Evolutionary conservation across 2,888 invertebrate genomes (phyloP).

Genomic region (Homarus gammarus): DNA sequence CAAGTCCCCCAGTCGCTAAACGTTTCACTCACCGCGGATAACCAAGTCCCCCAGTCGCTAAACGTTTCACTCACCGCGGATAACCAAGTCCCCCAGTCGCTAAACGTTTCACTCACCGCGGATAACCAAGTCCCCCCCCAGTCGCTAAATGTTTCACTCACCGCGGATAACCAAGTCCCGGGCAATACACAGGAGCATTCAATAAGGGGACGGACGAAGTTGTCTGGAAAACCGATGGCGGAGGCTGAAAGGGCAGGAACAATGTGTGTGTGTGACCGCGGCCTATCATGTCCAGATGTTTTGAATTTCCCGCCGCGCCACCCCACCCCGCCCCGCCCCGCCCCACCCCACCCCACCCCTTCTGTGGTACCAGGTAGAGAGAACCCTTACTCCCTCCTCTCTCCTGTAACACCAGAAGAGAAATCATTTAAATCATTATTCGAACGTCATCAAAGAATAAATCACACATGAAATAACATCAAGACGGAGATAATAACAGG

Average conservation of each 20-base stretch:
- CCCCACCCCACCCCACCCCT: neutral
- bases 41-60: conserved; percentile 17
- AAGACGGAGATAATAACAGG: no score
- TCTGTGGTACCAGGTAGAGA: no score
- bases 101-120: neutral
- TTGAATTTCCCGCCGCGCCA: conserved; percentile 53
- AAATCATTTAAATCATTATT: no score
- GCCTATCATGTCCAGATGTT: conserved; percentile 55
- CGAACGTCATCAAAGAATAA: no score
- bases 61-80: neutral
- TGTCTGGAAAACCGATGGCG: neutral
- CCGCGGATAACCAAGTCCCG: neutral
- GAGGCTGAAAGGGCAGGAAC: conserved; percentile 31
- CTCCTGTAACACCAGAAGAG: neutral
- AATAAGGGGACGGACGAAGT: conserved; percentile 5
- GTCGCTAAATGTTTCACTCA: conserved; percentile 14
- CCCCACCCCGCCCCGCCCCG: neutral
- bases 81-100: conserved; percentile 9
- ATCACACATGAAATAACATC: no score
- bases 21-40: neutral
- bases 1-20: conserved; percentile 26
- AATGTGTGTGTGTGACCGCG: conserved; percentile 60
- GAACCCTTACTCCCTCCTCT: no score
- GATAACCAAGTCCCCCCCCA: neutral
- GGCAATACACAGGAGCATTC: neutral